A percentile compares a stretch with the other conserved stretches of the same genome.
Evolutionary conservation across 2,888 invertebrate species (phyloP).

Genomic region (Epinotia bilunana): DNA sequence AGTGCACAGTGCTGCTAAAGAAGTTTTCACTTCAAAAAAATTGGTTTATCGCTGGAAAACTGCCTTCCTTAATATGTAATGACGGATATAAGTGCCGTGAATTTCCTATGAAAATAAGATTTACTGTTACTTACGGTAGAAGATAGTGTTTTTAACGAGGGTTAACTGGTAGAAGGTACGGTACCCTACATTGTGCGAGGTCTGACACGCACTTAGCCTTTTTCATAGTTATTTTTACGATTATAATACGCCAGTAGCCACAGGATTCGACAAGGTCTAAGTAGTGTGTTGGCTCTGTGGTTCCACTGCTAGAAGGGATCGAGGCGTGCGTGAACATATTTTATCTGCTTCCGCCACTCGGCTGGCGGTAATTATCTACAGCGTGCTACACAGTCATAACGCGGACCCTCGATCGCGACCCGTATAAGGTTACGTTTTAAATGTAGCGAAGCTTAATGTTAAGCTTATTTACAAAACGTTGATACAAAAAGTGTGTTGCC

Average conservation of each 20-base stretch:
- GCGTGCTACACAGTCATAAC: constrained; percentile 77
- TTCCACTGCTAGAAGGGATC: constrained; percentile 58
- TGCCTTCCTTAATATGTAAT: too few species aligned
- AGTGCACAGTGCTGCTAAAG: too few species aligned
- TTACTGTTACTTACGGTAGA: too few species aligned
- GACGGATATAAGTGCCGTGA: too few species aligned
- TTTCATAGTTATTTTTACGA: background rate
- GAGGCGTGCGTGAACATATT: constrained; percentile 82
- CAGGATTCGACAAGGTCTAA: background rate
- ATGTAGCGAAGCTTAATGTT: constrained; percentile 9
- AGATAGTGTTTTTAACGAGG: too few species aligned
- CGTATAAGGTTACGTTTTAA: constrained; percentile 30
- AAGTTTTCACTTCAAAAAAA: too few species aligned
- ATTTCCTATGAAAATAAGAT: too few species aligned
- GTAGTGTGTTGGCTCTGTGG: background rate
- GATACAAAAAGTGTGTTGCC: background rate
- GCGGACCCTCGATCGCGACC: constrained; percentile 50
- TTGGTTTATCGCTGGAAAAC: too few species aligned
- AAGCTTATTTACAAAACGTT: background rate
- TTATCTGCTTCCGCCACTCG: constrained; percentile 74
- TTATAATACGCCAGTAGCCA: background rate
- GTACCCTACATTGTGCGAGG: too few species aligned
- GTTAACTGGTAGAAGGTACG: too few species aligned
- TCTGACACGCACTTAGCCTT: too few species aligned
- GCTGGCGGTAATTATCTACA: constrained; percentile 74